Base-by-base conservation (phyloP, 2,797 vertebrate species). In the Danio aesculapii region DNA sequence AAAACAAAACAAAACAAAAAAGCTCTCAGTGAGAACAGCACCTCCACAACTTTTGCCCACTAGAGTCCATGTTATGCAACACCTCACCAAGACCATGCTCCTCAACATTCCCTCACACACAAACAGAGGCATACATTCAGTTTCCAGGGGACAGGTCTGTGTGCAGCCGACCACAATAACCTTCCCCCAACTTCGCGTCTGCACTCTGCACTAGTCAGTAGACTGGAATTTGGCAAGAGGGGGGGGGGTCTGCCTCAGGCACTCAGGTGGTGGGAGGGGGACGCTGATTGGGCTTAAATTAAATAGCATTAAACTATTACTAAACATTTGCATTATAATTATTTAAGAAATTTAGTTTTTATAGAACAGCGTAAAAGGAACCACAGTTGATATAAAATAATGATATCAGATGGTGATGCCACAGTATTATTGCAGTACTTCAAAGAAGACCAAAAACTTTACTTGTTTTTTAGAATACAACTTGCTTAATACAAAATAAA, bases 31-130 rank as follows among this genome's bases (percentile, higher is more conserved):
- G 30, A 85, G 21, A 55, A 41, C 52, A 73, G 49, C 77, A 69
- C 8, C 57, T 77, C 17, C 17, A 55, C 52, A 81, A 43, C 47
- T 69, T 53, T 69, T 63, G 4, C 47, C 74, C 74, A 68, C 46
- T 63, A 57, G 68, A 85, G 76, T 68, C 52, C 73, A 82, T 53
- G 62, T 82, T 79, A 80, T 14, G 73, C 80, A 82, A 84, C 57
- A 64, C 46, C 61, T 41, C 58, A 13, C 47, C 16, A 19, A 84
- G 49, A 78, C 52, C 53, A 57, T 19, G n/a, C 64, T 68, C 55
- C 41, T 63, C 72, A 68, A 5, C 19, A 62, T 49, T 44, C 43
- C 50, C 70, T 63, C 39, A 50, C 55, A 59, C 67, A 30, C 63
- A 58, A 44, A 72, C 17, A 68, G 76, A 11, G 21, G 16, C 21